These are phyloP conservation scores for Drosophila anceps DNA, from an alignment of 2,888 invertebrate genomes.

Conservation along the genomic window DNA sequence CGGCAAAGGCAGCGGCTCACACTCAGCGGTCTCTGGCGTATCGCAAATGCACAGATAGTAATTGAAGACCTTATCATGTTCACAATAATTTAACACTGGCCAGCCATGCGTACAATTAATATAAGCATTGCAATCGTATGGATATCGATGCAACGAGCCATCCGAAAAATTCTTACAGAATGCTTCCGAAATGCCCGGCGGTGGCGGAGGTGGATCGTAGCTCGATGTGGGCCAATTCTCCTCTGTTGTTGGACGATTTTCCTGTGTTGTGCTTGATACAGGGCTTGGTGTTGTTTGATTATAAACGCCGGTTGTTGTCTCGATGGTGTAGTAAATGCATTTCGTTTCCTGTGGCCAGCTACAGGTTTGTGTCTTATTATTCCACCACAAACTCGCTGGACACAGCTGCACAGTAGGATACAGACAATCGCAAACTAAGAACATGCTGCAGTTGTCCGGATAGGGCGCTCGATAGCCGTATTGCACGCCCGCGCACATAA, in stretches of 20 bases:
- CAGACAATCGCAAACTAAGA: slow-evolving; percentile 72
- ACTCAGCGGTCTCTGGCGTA: slow-evolving; percentile 69
- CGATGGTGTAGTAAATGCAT: slow-evolving; percentile 49
- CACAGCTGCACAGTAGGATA: slow-evolving; percentile 72
- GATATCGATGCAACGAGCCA: slow-evolving; percentile 60
- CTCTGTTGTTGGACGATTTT: slow-evolving; percentile 1
- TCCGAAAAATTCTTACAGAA: slow-evolving; percentile 38
- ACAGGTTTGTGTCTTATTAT: slow-evolving; percentile 61
- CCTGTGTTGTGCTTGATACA: background rate
- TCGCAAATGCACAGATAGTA: slow-evolving; percentile 61
- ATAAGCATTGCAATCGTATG: slow-evolving; percentile 74
- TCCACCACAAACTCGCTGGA: slow-evolving; percentile 57
- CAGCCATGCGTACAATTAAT: slow-evolving; percentile 68
- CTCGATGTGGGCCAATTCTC: slow-evolving; percentile 33
- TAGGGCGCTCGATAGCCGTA: slow-evolving; percentile 68
- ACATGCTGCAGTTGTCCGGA: slow-evolving; percentile 73
- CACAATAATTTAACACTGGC: slow-evolving; percentile 67
- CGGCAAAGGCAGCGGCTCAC: slow-evolving; percentile 60
- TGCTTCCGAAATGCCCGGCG: slow-evolving; percentile 48
- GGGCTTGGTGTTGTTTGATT: slow-evolving; percentile 14
- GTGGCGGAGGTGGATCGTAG: slow-evolving; percentile 45
- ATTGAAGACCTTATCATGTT: slow-evolving; percentile 67
- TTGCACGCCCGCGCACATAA: slow-evolving; percentile 52
- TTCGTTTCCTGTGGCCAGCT: slow-evolving; percentile 52
- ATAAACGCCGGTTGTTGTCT: slow-evolving; percentile 19